phyloP scores from a whole-genome alignment of 2,888 invertebrate genomes.

The Protonemura montana region DNA sequence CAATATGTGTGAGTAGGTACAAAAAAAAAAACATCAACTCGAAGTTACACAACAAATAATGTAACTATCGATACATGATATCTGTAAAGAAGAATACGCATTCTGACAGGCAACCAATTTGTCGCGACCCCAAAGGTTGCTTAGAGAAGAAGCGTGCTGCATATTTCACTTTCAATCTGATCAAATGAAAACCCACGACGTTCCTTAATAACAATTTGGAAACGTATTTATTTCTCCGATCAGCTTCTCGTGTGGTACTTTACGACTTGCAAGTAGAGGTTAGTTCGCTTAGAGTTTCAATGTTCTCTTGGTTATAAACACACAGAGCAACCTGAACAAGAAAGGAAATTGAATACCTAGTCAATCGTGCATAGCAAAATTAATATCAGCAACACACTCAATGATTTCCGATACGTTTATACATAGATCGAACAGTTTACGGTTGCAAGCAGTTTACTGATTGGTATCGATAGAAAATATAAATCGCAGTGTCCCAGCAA shows the following conservation, averaged over 20 bases:
- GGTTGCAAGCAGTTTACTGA: background rate
- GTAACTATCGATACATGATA: conserved; percentile 21
- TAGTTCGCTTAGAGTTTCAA: background rate
- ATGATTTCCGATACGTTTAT: background rate
- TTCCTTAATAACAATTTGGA: conserved; percentile 22
- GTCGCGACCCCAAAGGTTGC: conserved; percentile 19
- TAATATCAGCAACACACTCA: background rate
- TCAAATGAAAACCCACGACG: conserved; percentile 20
- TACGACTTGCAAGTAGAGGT: background rate
- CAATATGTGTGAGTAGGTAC: background rate
- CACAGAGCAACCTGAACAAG: background rate
- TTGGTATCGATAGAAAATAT: background rate
- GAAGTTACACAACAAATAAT: background rate
- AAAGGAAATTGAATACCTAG: conserved; percentile 10
- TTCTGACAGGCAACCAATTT: conserved; percentile 28
- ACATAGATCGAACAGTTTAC: background rate
- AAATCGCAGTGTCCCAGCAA: background rate
- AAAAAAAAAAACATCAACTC: background rate
- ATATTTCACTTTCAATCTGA: conserved; percentile 18
- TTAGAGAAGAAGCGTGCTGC: conserved; percentile 29
- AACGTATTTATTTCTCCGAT: background rate
- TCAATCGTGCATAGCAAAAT: conserved; percentile 17
- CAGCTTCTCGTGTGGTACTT: background rate
- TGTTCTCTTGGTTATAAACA: background rate
- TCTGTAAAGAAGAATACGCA: conserved; percentile 24